These are phyloP conservation scores for Thamnophis elegans DNA, from an alignment of 2,797 vertebrate genomes.

Conservation along the genomic window DNA sequence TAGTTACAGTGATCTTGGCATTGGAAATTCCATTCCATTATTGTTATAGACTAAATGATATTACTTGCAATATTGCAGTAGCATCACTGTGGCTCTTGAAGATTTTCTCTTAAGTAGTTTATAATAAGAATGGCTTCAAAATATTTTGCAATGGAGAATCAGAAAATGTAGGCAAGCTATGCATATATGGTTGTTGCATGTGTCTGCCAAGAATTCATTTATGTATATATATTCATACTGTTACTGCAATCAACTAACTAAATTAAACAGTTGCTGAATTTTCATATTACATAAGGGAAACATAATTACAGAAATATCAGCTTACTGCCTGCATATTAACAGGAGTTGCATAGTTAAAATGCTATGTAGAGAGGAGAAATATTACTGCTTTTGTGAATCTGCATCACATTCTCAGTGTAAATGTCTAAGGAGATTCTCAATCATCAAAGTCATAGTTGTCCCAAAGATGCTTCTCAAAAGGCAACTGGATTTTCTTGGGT, in stretches of 20 bases:
- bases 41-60: slow-evolving; percentile 20
- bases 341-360: background rate
- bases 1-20: background rate
- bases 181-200: slow-evolving; percentile 25
- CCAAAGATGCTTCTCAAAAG: background rate
- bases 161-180: slow-evolving; percentile 19
- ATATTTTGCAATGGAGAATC: slow-evolving; percentile 36
- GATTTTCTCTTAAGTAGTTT: slow-evolving; percentile 18
- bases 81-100: slow-evolving; percentile 18
- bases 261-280: background rate
- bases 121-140: background rate
- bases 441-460: background rate
- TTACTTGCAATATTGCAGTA: slow-evolving; percentile 5
- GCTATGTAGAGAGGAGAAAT: background rate
- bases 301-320: background rate
- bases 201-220: slow-evolving; percentile 8
- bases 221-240: background rate
- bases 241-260: background rate
- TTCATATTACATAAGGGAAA: background rate
- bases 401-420: background rate
- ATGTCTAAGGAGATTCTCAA: background rate
- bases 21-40: background rate
- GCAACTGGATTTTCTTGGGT: background rate
- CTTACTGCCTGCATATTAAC: background rate
- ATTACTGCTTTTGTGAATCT: background rate